Base-by-base conservation (phyloP, 2,797 vertebrate genomes). In the Xiphorhynchus erythropygius region DNA sequence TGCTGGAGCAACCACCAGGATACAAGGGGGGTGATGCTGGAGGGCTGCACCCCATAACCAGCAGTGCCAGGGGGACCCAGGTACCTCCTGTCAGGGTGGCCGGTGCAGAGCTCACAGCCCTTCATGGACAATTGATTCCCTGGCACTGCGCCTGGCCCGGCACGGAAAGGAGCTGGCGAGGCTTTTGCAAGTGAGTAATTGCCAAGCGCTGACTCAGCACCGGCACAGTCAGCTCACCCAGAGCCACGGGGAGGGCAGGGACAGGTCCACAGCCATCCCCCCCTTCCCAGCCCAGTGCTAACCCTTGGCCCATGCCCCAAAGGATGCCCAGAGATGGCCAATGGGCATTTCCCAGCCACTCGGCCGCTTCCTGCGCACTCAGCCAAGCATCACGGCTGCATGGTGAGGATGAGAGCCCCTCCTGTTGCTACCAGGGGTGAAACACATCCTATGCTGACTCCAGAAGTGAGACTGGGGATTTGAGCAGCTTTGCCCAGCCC, bases 301-400 rank as follows among this genome's bases (percentile, higher is more conserved):
- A 74, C 73, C 57, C 59, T 86, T 47, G 74, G 63, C 67, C 33
- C 41, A 4, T 0, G 3, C 35, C 64, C 65, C 76, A 46, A 5
- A 69, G 57, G 69, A 42, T 63, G 73, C 63, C 30, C 2, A 0
- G 49, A 64, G 19, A n/a, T 0, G 1, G 65, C 22, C 2, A 3
- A 24, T 1, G 33, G 65, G 73, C 59, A 59, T 52, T 88, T 62
- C 65, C 73, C 64, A 53, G 35, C 11, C 27, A 15, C 25, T 3
- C 0, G 0, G 11, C 16, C 2, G 5, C 80, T 27, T 27, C 35
- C 39, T 2, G 2, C 11, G 0, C 22, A 0, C 44, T 25, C n/a
- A 44, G 65, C 42, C 50, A 81, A 24, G 68, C 7, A 1, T 41
- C 2, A 0, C 68, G 27, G 78, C 52, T 13, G 15, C 68, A 23